Evolutionary conservation across 2,113 vertebrate species (phyloP).

Genomic region (Isichthys henryi): DNA sequence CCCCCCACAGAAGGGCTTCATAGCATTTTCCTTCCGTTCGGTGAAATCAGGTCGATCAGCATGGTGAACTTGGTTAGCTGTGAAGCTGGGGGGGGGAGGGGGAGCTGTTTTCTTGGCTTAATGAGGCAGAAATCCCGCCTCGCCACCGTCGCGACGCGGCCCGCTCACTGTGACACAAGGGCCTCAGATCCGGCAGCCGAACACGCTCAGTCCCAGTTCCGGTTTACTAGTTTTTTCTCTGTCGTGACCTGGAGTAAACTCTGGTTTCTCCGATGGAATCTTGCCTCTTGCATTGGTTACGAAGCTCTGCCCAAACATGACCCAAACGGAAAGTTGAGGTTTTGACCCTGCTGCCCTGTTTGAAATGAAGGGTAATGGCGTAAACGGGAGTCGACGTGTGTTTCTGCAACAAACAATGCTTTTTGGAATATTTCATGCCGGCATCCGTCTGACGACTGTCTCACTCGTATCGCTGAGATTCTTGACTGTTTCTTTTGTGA

Average conservation of each 20-base stretch:
- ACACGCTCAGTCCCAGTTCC: neutral
- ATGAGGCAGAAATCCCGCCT: neutral
- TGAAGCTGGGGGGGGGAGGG: neutral
- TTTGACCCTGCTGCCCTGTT: neutral
- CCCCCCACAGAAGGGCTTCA: neutral
- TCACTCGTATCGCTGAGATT: neutral
- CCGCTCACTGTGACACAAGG: neutral
- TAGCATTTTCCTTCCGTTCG: neutral
- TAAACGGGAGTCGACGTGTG: neutral
- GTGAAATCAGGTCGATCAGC: neutral
- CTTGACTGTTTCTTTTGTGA: neutral
- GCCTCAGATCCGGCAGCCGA: neutral
- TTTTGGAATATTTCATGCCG: neutral
- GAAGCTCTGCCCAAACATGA: neutral
- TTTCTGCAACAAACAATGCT: neutral
- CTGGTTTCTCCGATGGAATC: neutral
- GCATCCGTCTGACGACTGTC: neutral
- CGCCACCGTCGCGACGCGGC: neutral
- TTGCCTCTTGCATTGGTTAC: neutral
- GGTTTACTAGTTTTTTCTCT: neutral
- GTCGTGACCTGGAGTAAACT: neutral
- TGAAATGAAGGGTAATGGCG: neutral
- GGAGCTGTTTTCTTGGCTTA: neutral
- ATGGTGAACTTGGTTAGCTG: neutral
- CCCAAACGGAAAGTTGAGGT: neutral